Conservation (phyloP, 2,113 vertebrate genomes). For the Trematocara zebra region DNA sequence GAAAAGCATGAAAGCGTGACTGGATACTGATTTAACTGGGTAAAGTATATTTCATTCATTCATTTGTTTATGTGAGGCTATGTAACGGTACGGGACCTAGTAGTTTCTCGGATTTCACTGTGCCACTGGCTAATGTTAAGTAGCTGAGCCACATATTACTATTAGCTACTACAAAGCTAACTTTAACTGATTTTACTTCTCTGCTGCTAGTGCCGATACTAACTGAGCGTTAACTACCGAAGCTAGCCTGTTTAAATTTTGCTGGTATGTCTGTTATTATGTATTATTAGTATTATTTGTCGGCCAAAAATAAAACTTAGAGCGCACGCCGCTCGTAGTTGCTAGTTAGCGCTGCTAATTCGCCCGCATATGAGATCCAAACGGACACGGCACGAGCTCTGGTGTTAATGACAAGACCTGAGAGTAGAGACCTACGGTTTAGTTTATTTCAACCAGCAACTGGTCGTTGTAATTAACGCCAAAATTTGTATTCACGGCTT, state of each 20-base stretch:
- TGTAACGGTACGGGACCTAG: not conserved
- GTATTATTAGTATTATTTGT: not conserved
- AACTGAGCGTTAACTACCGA: not conserved
- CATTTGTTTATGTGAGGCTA: not conserved
- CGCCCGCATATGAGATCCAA: not conserved
- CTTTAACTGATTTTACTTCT: not conserved
- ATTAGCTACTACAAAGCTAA: not conserved
- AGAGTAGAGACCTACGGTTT: not conserved
- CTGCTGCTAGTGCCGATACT: not conserved
- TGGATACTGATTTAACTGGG: not conserved
- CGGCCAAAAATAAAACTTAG: not conserved
- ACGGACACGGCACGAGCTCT: not conserved
- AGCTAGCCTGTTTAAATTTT: too few species aligned
- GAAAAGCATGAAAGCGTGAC: not conserved
- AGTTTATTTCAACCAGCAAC: not conserved
- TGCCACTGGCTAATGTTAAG: not conserved
- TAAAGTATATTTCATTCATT: not conserved
- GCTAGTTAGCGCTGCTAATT: conserved; percentile 26
- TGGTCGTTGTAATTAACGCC: not conserved
- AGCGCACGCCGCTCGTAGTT: not conserved
- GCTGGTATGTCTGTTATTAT: not conserved
- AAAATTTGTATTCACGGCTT: not conserved
- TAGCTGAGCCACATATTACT: conserved; percentile 3
- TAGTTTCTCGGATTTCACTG: not conserved
- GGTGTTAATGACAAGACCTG: not conserved